phyloP scores from a whole-genome alignment of 2,113 vertebrate genomes.

The Emydocephalus ijimae region DNA sequence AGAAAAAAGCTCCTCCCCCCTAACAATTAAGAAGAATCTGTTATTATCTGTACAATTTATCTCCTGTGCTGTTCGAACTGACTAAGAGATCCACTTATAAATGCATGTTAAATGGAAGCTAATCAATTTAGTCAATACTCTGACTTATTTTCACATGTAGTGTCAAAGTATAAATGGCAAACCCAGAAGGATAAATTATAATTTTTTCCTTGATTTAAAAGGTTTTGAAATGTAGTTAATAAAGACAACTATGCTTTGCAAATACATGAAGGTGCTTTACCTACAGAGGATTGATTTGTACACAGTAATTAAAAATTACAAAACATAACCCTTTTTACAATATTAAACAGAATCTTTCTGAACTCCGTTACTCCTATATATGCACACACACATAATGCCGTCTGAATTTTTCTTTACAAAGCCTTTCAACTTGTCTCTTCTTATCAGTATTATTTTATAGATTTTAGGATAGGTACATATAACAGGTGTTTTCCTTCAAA shows the following conservation, averaged over 20 bases:
- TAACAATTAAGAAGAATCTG: conserved; percentile 1
- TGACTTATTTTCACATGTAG: conserved; percentile 6
- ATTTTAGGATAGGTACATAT: not conserved
- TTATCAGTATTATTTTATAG: not conserved
- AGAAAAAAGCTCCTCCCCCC: not conserved
- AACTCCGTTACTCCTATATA: not conserved
- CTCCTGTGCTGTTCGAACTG: not conserved
- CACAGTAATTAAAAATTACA: not conserved
- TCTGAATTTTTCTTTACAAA: not conserved
- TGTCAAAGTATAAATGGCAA: not conserved
- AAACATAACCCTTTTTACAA: not conserved
- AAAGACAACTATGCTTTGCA: not conserved
- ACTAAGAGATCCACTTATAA: conserved; percentile 8
- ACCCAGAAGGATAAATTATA: not conserved
- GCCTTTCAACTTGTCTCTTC: not conserved
- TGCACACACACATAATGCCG: not conserved
- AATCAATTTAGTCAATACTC: conserved; percentile 7
- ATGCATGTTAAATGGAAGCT: conserved; percentile 17
- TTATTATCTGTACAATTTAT: not conserved
- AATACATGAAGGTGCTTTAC: not conserved
- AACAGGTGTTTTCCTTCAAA: not conserved
- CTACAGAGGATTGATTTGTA: not conserved
- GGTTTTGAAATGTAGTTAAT: not conserved
- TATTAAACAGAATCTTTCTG: not conserved
- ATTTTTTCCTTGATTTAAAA: not conserved